Base-by-base conservation (phyloP, 2,113 vertebrate genomes). In the Pterocles burchelli region DNA sequence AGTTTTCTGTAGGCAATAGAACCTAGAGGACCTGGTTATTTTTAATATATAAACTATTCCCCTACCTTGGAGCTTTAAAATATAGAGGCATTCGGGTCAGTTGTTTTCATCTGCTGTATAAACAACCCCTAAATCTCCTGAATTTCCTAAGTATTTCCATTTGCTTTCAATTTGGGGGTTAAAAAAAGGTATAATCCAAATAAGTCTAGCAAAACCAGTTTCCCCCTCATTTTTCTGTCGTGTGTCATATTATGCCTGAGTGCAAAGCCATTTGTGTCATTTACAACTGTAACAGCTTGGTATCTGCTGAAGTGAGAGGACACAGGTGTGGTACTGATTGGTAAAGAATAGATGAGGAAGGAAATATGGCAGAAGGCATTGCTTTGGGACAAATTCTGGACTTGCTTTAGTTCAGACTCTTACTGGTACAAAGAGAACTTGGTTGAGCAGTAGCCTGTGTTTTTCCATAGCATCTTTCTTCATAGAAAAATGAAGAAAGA, bases 61-160 rank as follows among this genome's bases (percentile, higher is more conserved):
- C 3, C 38, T 94, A 91, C 66, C 89, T 89, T 85, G 46, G 74
- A 94, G 34, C 70, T 95, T 91, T 85, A 89, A 96, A 95, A 92
- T 93, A 82, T 29, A 89, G 62, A 95, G 62, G 38, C 72, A 93
- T 95, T 93, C 5, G 11, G 67, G 81, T 96, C 81, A 89, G 54
- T 63, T 96, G 80, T 95, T 96, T 96, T 94, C 92, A 95, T 95
- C 77, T 91, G 59, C 89, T 96, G 61, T 85, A 82, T 43, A 95
- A 96, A 96, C 91, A 91, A 63, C 18, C 43, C 36, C 31, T 93
- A 91, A 92, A 93, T 88, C 91, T 92, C 84, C 43, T 43, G 71
- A 85, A 91, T 95, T 92, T 89, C 77, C 33, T 13, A 94, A 96
- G 58, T 87, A 89, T 97, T 96, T 96, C 82, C 89, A 89, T 83